Base-by-base conservation (phyloP, 2,113 vertebrate species). In the Recurvirostra avosetta region DNA sequence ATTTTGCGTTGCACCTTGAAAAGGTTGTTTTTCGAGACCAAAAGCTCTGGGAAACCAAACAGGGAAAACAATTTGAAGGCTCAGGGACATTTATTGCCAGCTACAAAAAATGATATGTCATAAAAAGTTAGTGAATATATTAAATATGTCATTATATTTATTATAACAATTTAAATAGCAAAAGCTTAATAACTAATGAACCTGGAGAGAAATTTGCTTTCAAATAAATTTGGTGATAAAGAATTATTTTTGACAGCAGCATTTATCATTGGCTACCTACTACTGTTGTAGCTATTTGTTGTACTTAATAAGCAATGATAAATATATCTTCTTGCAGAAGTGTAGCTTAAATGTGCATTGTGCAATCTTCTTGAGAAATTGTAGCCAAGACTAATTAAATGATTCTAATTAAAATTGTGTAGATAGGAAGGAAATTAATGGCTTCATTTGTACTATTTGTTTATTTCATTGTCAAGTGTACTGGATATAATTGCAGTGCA, bases 351-450 rank as follows among this genome's bases (percentile, higher is more conserved):
- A 96, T 92, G 91, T 61, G 91, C 68, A 65, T 32, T 92, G 86
- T 94, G 94, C 49, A 95, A 95, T 96, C 92, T 97, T 96, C 92
- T 91, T 85, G 83, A 96, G 94, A 96, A 97, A 96, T 75, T 97
- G 94, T 90, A 97, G 95, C 95, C 94, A 96, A 98, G 95, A 85
- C 96, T 98, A 97, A 98, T 98, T 97, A 98, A 98, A 97, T 95
- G 80, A 92, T 97, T 98, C 98, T 97, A 98, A 98, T 98, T 98
- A 98, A 98, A 98, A 97, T 81, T 97, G 96, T 97, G 93, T 95
- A 95, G 97, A 95, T 98, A 96, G 90, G 95, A 94, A 96, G 75
- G 77, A 96, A 98, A 98, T 97, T 95, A 98, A 98, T 98, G 95
- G 87, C 95, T 98, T 98, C 95, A 95, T 97, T 97, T 98, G 94